Evolutionary conservation across 1,140 invertebrate species (phyloP).

Genomic region (Procambarus virginalis): DNA sequence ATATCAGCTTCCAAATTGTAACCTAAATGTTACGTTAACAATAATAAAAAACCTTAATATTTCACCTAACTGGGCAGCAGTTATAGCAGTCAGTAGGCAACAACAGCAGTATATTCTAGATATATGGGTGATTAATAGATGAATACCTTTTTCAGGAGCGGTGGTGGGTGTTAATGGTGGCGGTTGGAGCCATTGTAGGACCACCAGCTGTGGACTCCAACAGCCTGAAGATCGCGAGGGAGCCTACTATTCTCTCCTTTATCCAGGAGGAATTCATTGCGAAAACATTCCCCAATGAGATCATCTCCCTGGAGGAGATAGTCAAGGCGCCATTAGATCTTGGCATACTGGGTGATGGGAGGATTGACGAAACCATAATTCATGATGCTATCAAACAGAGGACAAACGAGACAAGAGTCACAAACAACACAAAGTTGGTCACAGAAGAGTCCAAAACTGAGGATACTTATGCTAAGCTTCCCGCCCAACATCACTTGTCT

Average conservation of each 20-base stretch:
- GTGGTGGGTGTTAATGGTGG: conserved; percentile 11
- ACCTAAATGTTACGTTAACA: too few species aligned
- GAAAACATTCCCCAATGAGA: background rate
- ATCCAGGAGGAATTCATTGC: background rate
- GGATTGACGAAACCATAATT: background rate
- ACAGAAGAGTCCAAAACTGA: background rate
- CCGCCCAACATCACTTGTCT: too few species aligned
- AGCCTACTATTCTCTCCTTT: background rate
- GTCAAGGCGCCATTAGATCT: background rate
- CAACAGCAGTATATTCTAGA: too few species aligned
- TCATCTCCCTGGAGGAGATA: background rate
- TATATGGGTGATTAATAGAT: too few species aligned
- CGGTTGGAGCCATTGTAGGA: background rate
- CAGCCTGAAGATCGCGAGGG: background rate
- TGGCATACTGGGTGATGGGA: background rate
- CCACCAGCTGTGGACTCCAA: background rate
- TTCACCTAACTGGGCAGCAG: too few species aligned
- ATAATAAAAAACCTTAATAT: too few species aligned
- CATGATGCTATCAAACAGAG: background rate
- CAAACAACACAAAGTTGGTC: background rate
- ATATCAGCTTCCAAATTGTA: too few species aligned
- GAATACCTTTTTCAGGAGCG: conserved; percentile 6
- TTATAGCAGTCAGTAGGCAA: too few species aligned
- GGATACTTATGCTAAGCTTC: background rate
- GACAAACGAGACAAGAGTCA: background rate